Base-by-base conservation (phyloP, 2,113 vertebrate genomes). In the Stigmatopora argus region DNA sequence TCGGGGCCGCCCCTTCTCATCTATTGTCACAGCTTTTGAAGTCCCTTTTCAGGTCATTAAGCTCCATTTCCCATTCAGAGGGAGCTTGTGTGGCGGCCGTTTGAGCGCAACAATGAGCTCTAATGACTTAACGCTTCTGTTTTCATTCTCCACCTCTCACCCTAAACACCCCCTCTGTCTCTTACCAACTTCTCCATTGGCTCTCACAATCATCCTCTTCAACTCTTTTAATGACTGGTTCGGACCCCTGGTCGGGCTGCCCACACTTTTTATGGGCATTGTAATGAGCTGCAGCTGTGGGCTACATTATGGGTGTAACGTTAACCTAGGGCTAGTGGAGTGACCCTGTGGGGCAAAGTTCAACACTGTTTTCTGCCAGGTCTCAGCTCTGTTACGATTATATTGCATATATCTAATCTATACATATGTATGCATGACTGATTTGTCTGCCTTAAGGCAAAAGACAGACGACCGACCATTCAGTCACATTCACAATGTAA, bases 211-310 rank as follows among this genome's bases (percentile, higher is more conserved):
- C 48, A 23, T 64, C 48, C 63, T 64, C 63, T 64, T 64, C 62
- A 64, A 47, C 62, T 64, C 62, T 64, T 64, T 64, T 87, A 86
- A 87, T 82, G 81, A 80, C 73, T 56, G 76, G 58, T 79, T 73
- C 66, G 76, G 80, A 85, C 80, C 78, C 82, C 85, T 86, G 73
- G 66, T 81, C 86, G 74, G 80, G 70, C 83, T 87, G 81, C 76
- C 80, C 73, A 85, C 67, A 17, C 78, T 83, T 86, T 64, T 64
- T 61, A 45, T 64, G 87, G 89, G 84, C 71, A 79, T 92, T 88
- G 91, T 90, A 92, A 91, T 87, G 81, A 91, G 90, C 88, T 91
- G 92, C 95, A 98, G 94, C 94, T 97, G 94, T 92, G 91, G 83
- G 92, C 89, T 91, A 92, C 93, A 91, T 85, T 87, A 82, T 77